Base-by-base conservation (phyloP, 2,113 vertebrate species). In the Nyctibius bracteatus region DNA sequence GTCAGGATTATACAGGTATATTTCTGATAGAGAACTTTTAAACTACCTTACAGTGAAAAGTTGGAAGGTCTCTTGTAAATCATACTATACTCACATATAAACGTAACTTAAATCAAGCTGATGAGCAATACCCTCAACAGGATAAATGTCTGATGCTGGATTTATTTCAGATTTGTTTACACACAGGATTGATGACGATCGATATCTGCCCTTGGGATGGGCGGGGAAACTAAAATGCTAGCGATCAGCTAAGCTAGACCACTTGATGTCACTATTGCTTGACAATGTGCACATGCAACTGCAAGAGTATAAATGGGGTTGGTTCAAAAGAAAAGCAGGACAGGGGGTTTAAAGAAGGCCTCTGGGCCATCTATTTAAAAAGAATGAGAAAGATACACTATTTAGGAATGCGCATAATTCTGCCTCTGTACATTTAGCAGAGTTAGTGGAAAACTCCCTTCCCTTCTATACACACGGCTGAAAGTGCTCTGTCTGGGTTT, bases 251-350 rank as follows among this genome's bases (percentile, higher is more conserved):
- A 37, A 59, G 16, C 52, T 43, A 73, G n/a, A 33, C 98, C 97
- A 93, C 98, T 96, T 96, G 98, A 94, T 98, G 98, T 98, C 98
- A 83, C 97, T 98, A 92, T 98, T 98, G 98, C 96, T 96, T 93
- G 96, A 96, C 92, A 86, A 96, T 92, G 73, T 20, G 85, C 66
- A 33, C 73, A 35, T 8, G 77, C 30, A 18, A 19, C 65, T 31
- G 55, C 20, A 14, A n/a, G 74, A 73, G 43, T 37, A 37, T 31
- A 78, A 86, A 62, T 41, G 43, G 37, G 51, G 33, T 49, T 27
- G 37, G 81, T 80, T 54, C 21, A 72, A 96, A 95, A 68, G 67
- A 79, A 89, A 59, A 84, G 51, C 0, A 1, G 86, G 86, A 87
- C 37, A 49, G 5, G 10, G 15, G 20, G 28, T 80, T 97, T 96